These are phyloP conservation scores for Tuta absoluta DNA, from an alignment of 2,888 invertebrate species.

Conservation along the genomic window DNA sequence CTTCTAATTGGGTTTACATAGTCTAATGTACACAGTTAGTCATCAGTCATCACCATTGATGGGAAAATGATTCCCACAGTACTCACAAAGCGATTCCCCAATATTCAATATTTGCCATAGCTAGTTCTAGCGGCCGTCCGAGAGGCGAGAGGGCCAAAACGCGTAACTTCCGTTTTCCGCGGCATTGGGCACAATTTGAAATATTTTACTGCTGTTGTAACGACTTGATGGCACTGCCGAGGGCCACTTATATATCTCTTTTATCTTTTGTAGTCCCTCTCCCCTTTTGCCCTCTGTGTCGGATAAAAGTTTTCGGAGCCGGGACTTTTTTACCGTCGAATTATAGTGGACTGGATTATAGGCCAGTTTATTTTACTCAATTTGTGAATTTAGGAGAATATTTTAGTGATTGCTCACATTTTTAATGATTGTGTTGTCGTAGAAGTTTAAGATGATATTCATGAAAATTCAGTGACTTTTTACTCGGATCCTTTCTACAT, in stretches of 20 bases:
- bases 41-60: constrained; percentile 1
- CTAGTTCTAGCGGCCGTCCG: constrained; percentile 16
- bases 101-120: constrained; percentile 24
- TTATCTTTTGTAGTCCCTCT: constrained; percentile 76
- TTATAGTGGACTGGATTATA: constrained; percentile 46
- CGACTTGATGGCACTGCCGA: constrained; percentile 80
- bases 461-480: constrained; percentile 7
- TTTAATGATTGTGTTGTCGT: constrained; percentile 14
- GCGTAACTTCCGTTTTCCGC: constrained; percentile 80
- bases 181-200: constrained; percentile 81
- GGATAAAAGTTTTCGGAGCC: constrained; percentile 59
- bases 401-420: constrained; percentile 21
- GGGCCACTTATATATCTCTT: constrained; percentile 81
- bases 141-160: constrained; percentile 47
- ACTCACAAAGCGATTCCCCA: constrained; percentile 14
- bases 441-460: background rate
- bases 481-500: no score
- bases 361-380: constrained; percentile 34
- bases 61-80: constrained; percentile 19
- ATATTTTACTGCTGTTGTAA: constrained; percentile 81
- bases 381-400: constrained; percentile 20
- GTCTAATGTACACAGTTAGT: background rate
- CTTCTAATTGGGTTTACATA: background rate
- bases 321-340: constrained; percentile 61
- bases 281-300: constrained; percentile 65